Percentiles rank a stretch among this genome's conserved stretches.
These are phyloP conservation scores for Arenaria interpres DNA, from an alignment of 2,113 vertebrate genomes.

Conservation along the genomic window DNA sequence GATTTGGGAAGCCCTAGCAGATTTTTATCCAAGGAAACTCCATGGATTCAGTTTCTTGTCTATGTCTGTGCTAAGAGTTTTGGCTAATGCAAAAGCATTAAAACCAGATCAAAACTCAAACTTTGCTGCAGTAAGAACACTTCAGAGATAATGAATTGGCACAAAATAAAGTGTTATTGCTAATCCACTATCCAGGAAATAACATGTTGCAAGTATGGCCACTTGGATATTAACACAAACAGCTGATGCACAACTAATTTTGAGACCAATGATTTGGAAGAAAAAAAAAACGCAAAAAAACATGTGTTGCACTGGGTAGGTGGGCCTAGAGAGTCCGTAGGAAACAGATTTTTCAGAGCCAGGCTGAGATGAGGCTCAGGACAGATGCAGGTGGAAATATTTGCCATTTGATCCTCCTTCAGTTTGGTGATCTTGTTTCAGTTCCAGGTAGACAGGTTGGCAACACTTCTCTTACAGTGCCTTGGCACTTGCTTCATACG, in stretches of 20 bases:
- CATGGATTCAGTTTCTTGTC: not conserved
- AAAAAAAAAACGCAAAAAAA: not conserved
- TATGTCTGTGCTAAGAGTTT: conserved; percentile 37
- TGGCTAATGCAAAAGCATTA: conserved; percentile 31
- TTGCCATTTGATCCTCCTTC: not conserved
- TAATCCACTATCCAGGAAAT: conserved; percentile 55
- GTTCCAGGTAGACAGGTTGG: not conserved
- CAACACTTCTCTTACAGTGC: not conserved
- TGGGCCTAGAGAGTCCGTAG: not conserved
- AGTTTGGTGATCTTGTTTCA: not conserved
- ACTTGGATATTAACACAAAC: not conserved
- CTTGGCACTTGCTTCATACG: not conserved
- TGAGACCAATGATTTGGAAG: not conserved
- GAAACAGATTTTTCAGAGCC: not conserved
- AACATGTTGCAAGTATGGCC: not conserved
- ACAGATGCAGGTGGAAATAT: not conserved
- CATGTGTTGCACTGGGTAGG: not conserved
- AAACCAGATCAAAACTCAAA: conserved; percentile 45
- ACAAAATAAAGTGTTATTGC: conserved; percentile 64
- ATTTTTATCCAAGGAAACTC: not conserved
- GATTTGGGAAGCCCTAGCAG: conserved; percentile 22
- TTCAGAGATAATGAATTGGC: conserved; percentile 62
- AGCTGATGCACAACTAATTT: not conserved
- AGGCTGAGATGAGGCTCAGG: not conserved
- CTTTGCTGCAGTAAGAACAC: conserved; percentile 70